phyloP scores from a whole-genome alignment of 2,888 invertebrate genomes.

The Conistra vaccinii region DNA sequence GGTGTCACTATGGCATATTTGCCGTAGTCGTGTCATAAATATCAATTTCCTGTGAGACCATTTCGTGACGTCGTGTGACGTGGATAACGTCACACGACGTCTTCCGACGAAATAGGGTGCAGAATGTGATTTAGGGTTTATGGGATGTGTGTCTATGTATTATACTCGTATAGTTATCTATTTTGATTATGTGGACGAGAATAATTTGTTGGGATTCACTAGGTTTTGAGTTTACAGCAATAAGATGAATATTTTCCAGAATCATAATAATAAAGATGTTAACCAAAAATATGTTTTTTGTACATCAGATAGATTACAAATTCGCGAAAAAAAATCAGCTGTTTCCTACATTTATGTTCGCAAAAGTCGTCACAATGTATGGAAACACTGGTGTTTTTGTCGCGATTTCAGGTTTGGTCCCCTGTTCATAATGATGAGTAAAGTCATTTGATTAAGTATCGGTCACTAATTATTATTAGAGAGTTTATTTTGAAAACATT shows the following conservation, averaged over 20 bases:
- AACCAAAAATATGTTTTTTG: too few relatives aligned
- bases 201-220: background rate
- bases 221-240: background rate
- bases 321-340: too few relatives aligned
- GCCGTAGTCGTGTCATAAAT: conserved; percentile 36
- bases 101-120: background rate
- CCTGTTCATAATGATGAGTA: too few relatives aligned
- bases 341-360: too few relatives aligned
- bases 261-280: too few relatives aligned
- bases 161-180: background rate
- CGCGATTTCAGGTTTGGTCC: too few relatives aligned
- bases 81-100: background rate
- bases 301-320: too few relatives aligned
- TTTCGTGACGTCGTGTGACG: conserved; percentile 24
- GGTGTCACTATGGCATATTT: conserved; percentile 45
- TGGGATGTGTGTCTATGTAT: conserved; percentile 5
- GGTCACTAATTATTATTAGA: too few relatives aligned
- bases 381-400: too few relatives aligned
- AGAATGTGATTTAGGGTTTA: background rate
- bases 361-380: too few relatives aligned
- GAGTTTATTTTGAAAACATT: background rate
- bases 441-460: too few relatives aligned
- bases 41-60: conserved; percentile 55
- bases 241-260: background rate
- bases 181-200: background rate